These are phyloP conservation scores for Arctopsyche grandis DNA, from an alignment of 1,140 invertebrate species.

Conservation along the genomic window DNA sequence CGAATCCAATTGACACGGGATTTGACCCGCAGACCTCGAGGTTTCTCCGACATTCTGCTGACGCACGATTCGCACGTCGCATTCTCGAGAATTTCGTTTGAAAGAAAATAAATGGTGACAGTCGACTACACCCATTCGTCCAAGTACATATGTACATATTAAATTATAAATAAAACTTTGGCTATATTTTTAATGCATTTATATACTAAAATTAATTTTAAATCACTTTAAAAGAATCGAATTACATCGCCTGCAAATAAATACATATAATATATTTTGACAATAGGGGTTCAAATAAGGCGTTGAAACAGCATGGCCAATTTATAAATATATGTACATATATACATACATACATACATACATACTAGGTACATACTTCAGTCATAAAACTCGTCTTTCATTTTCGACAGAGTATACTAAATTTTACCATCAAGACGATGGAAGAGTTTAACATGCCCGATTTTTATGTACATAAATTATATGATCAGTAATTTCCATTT, in stretches of 20 bases:
- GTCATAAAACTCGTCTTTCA: no score
- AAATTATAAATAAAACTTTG: background rate
- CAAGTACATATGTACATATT: background rate
- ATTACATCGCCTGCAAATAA: background rate
- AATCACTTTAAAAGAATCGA: background rate
- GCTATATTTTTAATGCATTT: no score
- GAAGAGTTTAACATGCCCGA: no score
- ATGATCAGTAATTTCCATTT: no score
- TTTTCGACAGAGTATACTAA: no score
- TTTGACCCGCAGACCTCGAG: slow-evolving; percentile 34
- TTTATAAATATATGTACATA: no score
- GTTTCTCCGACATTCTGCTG: slow-evolving; percentile 11
- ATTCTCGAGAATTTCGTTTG: slow-evolving; percentile 19
- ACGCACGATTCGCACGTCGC: slow-evolving; percentile 33
- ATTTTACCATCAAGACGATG: no score
- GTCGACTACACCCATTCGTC: slow-evolving; percentile 19
- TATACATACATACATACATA: no score
- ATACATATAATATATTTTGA: background rate
- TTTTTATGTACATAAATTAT: no score
- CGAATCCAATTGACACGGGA: slow-evolving; percentile 38
- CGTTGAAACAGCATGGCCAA: slow-evolving; percentile 26
- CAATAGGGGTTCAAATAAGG: background rate
- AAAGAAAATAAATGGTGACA: slow-evolving; percentile 23
- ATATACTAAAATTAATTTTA: no score
- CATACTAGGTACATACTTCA: no score